Evolutionary conservation across 1,140 invertebrate species (phyloP), one percentile per base, ranked within the genome.

Genomic region (Oppia nitens): DNA sequence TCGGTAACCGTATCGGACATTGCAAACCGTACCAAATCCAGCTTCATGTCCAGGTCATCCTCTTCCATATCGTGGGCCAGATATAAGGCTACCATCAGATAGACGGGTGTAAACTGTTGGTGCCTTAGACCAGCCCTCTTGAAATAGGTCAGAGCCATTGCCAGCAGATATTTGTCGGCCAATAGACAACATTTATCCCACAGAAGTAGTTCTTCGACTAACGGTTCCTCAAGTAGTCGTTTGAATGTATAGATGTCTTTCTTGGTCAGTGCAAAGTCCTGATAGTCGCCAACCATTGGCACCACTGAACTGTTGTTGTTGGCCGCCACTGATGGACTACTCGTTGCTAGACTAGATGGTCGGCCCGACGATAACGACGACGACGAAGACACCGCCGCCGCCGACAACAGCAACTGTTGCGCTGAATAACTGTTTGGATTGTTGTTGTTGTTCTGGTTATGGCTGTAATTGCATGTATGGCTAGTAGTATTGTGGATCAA

Each of bases 61-160:
- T 80, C 78, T 65, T 79, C 77, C 70, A 79, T 77, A 59, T 78
- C 76, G 67, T 78, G 75, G 21, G 77, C 78, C 27, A 79, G 66
- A 65, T 76, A 79, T 76, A 80, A 66, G 27, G 74, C 77, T 23
- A 74, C 69, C 62, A 78, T 78, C 66, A 79, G 79, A 66, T 78
- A 78, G n/a, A 70, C 67, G 53, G 67, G 65, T 48, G 70, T 76
- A 53, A 75, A 79, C 61, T 79, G 73, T 59, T 70, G 65, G 2
- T 69, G 66, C 52, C 66, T 66, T 45, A 75, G 70, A 1, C 68
- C 65, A 29, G 77, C 76, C 64, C 77, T 69, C 57, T 75, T 71
- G 66, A 80, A 79, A 66, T 78, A 79, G 2, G 72, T 73, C 70
- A 79, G 78, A 3, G 77, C 75, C 76, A 79, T 79, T 3, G 78